phyloP scores from a whole-genome alignment of 2,797 vertebrate species.

The Rhabdomys pumilio region DNA sequence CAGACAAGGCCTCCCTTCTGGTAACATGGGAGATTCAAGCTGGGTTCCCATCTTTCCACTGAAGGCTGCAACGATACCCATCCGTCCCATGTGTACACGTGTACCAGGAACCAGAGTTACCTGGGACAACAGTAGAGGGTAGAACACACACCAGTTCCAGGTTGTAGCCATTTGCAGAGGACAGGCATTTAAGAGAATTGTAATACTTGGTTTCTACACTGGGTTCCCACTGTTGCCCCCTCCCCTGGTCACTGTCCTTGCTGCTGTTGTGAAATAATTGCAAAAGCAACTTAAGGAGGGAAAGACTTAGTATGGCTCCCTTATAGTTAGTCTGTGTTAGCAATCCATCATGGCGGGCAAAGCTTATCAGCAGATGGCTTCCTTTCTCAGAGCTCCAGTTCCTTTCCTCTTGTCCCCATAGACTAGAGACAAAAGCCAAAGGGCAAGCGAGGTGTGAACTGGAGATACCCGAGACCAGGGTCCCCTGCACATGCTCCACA shows the following conservation, averaged over 20 bases:
- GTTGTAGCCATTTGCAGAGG: background rate
- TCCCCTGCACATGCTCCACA: accelerated
- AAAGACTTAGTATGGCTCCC: background rate
- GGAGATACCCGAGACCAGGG: background rate
- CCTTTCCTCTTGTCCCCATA: background rate
- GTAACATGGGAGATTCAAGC: background rate
- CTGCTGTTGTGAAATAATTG: background rate
- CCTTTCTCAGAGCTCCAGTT: background rate
- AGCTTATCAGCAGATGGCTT: background rate
- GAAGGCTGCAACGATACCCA: background rate
- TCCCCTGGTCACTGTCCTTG: background rate
- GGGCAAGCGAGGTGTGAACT: background rate
- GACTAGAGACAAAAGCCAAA: background rate
- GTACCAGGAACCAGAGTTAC: background rate
- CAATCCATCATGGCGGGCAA: background rate
- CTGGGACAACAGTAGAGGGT: background rate
- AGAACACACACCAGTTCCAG: background rate
- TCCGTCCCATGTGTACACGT: background rate
- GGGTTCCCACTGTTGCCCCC: background rate
- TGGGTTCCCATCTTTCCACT: background rate
- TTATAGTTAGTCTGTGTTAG: background rate
- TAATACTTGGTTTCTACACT: background rate
- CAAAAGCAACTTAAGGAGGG: background rate
- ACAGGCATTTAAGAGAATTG: background rate
- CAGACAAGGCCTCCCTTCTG: background rate